Conservation (phyloP, 1,140 invertebrate genomes). For the Drosophila bifasciata region DNA sequence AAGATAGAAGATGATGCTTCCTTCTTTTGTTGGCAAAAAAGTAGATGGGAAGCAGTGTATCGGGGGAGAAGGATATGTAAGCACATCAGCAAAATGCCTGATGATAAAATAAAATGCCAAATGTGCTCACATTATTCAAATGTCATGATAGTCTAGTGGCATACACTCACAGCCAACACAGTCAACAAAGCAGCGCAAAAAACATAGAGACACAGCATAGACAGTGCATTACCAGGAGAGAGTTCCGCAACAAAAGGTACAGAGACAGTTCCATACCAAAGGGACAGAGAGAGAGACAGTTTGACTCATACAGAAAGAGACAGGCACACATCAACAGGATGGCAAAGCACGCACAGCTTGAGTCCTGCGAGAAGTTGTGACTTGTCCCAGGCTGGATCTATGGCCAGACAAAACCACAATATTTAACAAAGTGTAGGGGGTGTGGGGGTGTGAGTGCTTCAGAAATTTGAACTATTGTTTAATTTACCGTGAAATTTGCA, state of each 20-base stretch:
- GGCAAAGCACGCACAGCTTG: conserved; percentile 1
- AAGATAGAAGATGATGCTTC: conserved; percentile 43
- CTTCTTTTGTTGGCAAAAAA: conserved; percentile 30
- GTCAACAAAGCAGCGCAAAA: too few relatives aligned
- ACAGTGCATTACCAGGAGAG: conserved; percentile 7
- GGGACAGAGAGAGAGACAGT: conserved; percentile 13
- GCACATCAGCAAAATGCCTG: conserved; percentile 74
- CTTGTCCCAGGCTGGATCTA: conserved; percentile 32
- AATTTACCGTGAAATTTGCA: conserved; percentile 50
- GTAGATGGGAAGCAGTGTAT: neutral
- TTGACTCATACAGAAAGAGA: conserved; percentile 20
- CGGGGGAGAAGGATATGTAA: conserved; percentile 32
- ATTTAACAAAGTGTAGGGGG: conserved; percentile 1
- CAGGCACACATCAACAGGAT: neutral
- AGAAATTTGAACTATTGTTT: conserved; percentile 52
- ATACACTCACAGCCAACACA: conserved; percentile 11
- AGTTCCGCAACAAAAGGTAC: neutral
- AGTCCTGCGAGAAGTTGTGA: conserved; percentile 32
- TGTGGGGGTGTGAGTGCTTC: neutral
- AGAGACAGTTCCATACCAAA: neutral
- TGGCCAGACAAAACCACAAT: conserved; percentile 34
- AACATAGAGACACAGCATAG: neutral
- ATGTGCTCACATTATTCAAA: conserved; percentile 79
- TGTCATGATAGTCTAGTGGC: conserved; percentile 72
- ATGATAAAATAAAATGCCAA: conserved; percentile 82